Evolutionary conservation across 2,797 vertebrate species (phyloP).

Genomic region (Rhadinocentrus ornatus): DNA sequence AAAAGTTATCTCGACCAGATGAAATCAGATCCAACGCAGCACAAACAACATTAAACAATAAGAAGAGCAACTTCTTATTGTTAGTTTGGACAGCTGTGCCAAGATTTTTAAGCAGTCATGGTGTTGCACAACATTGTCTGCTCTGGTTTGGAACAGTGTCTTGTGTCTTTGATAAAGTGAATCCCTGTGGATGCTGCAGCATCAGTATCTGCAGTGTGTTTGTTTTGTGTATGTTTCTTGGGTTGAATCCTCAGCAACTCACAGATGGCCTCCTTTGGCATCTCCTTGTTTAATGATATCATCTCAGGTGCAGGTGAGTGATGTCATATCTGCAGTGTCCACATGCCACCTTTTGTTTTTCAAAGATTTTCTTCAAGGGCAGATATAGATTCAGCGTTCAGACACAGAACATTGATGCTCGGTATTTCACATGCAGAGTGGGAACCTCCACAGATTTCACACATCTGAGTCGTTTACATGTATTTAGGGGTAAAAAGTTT

Average conservation of each 20-base stretch:
- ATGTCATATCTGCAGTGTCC: conserved; percentile 61
- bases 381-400: neutral
- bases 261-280: conserved; percentile 58
- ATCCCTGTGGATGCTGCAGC: conserved; percentile 28
- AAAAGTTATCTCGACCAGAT: too few relatives aligned
- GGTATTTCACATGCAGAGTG: neutral
- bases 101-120: neutral
- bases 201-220: conserved; percentile 18
- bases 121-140: too few relatives aligned
- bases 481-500: neutral
- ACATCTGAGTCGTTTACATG: neutral
- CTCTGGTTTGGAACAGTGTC: neutral
- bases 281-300: conserved; percentile 45
- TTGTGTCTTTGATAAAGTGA: conserved; percentile 4
- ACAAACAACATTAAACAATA: too few relatives aligned
- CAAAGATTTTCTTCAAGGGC: conserved; percentile 17
- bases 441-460: neutral
- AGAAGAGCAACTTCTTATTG: neutral
- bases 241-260: conserved; percentile 11
- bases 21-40: too few relatives aligned
- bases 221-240: conserved; percentile 11
- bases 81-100: neutral
- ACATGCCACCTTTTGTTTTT: neutral
- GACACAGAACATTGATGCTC: neutral
- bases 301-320: conserved; percentile 55